Evolutionary conservation across 1,140 invertebrate species (phyloP).

Genomic region (Oppia nitens): DNA sequence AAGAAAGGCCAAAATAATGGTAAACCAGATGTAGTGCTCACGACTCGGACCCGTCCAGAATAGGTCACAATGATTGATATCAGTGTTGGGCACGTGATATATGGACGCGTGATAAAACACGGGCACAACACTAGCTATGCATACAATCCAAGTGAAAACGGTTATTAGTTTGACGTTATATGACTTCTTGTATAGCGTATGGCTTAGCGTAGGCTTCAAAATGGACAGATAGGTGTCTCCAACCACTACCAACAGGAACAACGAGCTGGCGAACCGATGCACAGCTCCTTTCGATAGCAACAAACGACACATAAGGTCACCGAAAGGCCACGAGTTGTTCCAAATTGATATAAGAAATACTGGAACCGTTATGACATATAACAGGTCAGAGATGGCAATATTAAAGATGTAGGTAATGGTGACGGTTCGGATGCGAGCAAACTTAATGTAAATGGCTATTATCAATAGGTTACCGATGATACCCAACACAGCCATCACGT

Average conservation of each 20-base stretch:
- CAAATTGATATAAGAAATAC: conserved; percentile 13
- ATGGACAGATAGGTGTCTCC: conserved; percentile 9
- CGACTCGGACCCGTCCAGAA: conserved; percentile 5
- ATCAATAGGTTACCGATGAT: conserved; percentile 9
- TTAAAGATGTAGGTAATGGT: conserved; percentile 13
- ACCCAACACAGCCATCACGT: conserved; percentile 7
- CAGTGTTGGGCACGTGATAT: conserved; percentile 4
- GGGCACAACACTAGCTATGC: neutral
- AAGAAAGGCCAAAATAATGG: conserved; percentile 8
- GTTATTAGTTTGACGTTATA: neutral
- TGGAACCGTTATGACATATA: conserved; percentile 9
- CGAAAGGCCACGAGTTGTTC: conserved; percentile 12
- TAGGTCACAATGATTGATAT: conserved; percentile 12
- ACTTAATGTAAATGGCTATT: conserved; percentile 1
- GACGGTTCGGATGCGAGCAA: neutral
- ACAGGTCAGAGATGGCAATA: conserved; percentile 9
- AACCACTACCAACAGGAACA: conserved; percentile 6
- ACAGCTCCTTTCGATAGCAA: conserved; percentile 10
- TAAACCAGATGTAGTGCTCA: conserved; percentile 12
- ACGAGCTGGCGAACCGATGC: conserved; percentile 9
- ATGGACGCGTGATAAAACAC: conserved; percentile 13
- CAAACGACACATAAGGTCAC: conserved; percentile 9
- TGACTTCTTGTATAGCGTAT: conserved; percentile 2
- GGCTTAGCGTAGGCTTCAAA: conserved; percentile 7
- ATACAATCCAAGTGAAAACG: conserved; percentile 8